phyloP scores from a whole-genome alignment of 2,888 invertebrate genomes.

The Chymomyza caudatula region DNA sequence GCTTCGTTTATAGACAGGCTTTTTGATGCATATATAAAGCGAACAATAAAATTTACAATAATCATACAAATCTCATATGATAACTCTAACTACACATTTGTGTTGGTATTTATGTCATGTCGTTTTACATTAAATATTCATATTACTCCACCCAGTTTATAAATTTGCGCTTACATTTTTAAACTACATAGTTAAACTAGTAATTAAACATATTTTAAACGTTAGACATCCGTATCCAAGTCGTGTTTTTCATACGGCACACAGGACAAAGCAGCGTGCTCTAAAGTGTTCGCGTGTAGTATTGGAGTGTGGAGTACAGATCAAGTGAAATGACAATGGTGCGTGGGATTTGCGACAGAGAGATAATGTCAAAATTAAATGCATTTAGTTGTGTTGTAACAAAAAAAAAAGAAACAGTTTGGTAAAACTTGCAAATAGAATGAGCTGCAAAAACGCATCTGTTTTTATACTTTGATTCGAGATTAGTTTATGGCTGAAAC shows the following conservation, averaged over 20 bases:
- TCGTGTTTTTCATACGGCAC: background rate
- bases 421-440: background rate
- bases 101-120: conserved; percentile 20
- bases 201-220: background rate
- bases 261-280: background rate
- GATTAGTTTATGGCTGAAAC: background rate
- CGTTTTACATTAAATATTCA: conserved; percentile 22
- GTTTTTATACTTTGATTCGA: too few species aligned
- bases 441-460: background rate
- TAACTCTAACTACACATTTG: conserved; percentile 35
- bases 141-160: conserved; percentile 78
- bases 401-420: background rate
- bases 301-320: background rate
- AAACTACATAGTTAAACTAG: background rate
- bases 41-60: conserved; percentile 48
- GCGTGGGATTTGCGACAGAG: background rate
- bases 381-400: background rate
- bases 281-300: background rate
- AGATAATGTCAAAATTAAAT: background rate
- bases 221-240: background rate
- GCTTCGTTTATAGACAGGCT: background rate
- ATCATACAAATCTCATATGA: conserved; percentile 24
- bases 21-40: conserved; percentile 45
- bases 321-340: background rate
- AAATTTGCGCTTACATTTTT: conserved; percentile 64